phyloP scores from a whole-genome alignment of 37 sponge, comb jelly and placozoan genomes.

The Geodia barretti region DNA sequence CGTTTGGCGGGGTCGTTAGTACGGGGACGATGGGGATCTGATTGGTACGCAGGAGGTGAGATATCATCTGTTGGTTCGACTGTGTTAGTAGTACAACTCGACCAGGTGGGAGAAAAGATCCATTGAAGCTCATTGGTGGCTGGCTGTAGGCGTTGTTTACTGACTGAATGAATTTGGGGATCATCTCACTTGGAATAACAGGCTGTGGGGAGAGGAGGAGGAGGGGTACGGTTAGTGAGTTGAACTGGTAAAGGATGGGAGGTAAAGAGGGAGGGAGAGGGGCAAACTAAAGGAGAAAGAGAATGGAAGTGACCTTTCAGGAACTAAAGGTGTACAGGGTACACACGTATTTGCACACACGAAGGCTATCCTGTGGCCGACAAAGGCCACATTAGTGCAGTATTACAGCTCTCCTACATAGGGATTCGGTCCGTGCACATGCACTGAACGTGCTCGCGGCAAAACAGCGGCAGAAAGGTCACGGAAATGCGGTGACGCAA shows the following conservation, averaged over 20 bases:
- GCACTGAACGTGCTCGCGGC: too few relatives aligned
- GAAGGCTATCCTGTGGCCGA: too few relatives aligned
- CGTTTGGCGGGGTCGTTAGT: constrained; percentile 10
- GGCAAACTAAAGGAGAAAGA: background rate
- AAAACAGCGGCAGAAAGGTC: too few relatives aligned
- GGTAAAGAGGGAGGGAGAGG: too few relatives aligned
- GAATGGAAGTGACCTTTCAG: too few relatives aligned
- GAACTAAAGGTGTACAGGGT: too few relatives aligned
- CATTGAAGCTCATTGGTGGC: constrained; percentile 29
- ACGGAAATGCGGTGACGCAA: too few relatives aligned
- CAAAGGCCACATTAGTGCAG: too few relatives aligned
- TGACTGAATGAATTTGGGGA: constrained; percentile 13
- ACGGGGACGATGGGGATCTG: constrained; percentile 53
- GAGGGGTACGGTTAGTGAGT: too few relatives aligned
- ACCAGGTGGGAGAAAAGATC: constrained; percentile 48
- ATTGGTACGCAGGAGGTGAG: constrained; percentile 45
- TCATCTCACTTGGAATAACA: background rate
- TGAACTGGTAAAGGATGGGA: background rate
- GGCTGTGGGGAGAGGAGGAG: constrained; percentile 1
- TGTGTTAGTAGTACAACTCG: constrained; percentile 49
- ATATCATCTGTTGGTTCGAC: constrained; percentile 51
- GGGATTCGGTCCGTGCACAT: too few relatives aligned
- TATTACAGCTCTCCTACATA: too few relatives aligned
- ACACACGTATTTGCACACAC: too few relatives aligned
- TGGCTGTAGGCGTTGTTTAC: background rate